These are phyloP conservation scores for Zygaena filipendulae DNA, from an alignment of 2,888 invertebrate genomes.

Conservation along the genomic window DNA sequence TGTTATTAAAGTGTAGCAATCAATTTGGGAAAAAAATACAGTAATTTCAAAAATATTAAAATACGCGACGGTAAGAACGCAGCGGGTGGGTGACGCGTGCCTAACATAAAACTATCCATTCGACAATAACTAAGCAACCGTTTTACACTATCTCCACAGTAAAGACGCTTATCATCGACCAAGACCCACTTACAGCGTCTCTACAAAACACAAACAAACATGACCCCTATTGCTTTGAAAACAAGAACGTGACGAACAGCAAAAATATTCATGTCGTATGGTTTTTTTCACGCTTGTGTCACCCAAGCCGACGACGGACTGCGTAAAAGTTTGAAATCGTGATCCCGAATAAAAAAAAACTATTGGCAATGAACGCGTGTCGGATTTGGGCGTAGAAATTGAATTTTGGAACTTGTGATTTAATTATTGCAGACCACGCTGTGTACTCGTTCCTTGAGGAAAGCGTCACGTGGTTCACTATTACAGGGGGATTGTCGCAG, in stretches of 20 bases:
- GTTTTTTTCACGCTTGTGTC: constrained; percentile 53
- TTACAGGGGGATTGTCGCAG: no score
- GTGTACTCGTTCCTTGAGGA: constrained; percentile 11
- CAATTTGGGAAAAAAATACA: no score
- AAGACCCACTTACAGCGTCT: neutral
- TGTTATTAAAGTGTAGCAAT: no score
- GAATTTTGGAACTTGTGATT: constrained; percentile 25
- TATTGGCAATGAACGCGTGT: constrained; percentile 56
- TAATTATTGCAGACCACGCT: no score
- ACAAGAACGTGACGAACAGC: neutral
- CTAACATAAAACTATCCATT: constrained; percentile 37
- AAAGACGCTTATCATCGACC: neutral
- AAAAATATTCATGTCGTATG: constrained; percentile 8
- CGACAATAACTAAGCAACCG: neutral
- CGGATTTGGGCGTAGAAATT: constrained; percentile 50
- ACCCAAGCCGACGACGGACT: constrained; percentile 40
- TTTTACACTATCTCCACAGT: constrained; percentile 5
- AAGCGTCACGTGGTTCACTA: neutral
- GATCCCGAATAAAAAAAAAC: constrained; percentile 40
- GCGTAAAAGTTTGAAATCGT: constrained; percentile 62
- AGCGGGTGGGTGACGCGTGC: constrained; percentile 42
- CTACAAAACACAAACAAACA: neutral
- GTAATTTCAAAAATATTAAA: no score
- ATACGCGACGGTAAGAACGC: no score
- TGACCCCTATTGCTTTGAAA: neutral